These are phyloP conservation scores for Labeo rohita DNA, from an alignment of 2,113 vertebrate species.

Conservation along the genomic window DNA sequence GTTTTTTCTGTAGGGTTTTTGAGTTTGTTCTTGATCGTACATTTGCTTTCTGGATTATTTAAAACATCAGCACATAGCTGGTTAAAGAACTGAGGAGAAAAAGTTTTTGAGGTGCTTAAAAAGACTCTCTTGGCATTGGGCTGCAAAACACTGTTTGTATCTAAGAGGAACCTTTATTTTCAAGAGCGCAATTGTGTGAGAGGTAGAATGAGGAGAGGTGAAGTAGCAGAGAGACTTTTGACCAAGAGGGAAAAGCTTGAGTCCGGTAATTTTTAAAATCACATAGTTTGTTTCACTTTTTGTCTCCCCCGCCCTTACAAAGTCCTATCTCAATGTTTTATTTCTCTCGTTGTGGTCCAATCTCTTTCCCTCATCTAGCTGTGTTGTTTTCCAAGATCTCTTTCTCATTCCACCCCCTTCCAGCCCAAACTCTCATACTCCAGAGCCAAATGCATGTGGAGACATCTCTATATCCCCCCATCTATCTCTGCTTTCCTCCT, in stretches of 20 bases:
- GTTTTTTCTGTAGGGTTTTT: neutral
- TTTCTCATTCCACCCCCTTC: constrained; percentile 67
- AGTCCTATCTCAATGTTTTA: constrained; percentile 68
- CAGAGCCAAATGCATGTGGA: constrained; percentile 70
- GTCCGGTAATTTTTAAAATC: constrained; percentile 33
- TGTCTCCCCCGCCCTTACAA: neutral
- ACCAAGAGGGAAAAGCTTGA: constrained; percentile 19
- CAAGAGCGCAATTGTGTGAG: neutral
- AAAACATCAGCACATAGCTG: neutral
- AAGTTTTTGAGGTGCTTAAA: neutral
- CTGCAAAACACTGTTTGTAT: neutral
- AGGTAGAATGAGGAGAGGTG: neutral
- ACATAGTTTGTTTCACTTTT: constrained; percentile 17
- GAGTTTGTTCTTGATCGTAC: neutral
- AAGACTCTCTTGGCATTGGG: neutral
- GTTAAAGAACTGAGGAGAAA: neutral
- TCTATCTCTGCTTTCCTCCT: constrained; percentile 71
- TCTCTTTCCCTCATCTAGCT: constrained; percentile 63
- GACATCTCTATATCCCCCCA: constrained; percentile 77
- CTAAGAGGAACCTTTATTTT: neutral
- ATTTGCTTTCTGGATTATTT: neutral
- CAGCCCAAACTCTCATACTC: constrained; percentile 68
- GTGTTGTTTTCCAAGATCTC: constrained; percentile 50
- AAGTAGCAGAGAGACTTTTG: neutral
- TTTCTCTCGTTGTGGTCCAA: constrained; percentile 55